Percentiles rank a stretch among this genome's conserved stretches.
phyloP scores from a whole-genome alignment of 2,797 vertebrate species.

The Okamejei kenojei region DNA sequence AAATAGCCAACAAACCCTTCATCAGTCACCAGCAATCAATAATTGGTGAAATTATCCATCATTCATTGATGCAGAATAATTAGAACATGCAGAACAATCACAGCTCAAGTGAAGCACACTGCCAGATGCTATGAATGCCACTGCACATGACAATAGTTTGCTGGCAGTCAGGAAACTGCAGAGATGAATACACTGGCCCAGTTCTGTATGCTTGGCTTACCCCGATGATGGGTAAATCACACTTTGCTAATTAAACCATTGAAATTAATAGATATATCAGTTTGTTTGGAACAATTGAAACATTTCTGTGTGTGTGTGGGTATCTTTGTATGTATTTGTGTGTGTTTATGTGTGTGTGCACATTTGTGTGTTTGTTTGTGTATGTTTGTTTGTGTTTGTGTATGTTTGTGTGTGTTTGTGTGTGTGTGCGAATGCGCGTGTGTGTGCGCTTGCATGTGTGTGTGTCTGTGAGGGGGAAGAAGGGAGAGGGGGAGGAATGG shows the following conservation, averaged over 20 bases:
- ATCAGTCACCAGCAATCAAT: slow-evolving; percentile 35
- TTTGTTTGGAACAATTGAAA: not conserved
- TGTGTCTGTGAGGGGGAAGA: too few relatives aligned
- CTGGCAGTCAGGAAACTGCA: not conserved
- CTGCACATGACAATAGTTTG: slow-evolving; percentile 27
- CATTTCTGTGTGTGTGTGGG: too few relatives aligned
- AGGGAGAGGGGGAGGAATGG: too few relatives aligned
- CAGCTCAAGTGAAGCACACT: slow-evolving; percentile 11
- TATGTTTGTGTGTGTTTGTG: too few relatives aligned
- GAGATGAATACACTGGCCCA: not conserved
- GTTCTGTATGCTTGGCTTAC: not conserved
- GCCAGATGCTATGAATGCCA: slow-evolving; percentile 13
- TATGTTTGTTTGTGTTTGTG: too few relatives aligned
- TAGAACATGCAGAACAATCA: slow-evolving; percentile 30
- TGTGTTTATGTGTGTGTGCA: too few relatives aligned
- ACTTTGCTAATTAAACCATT: not conserved
- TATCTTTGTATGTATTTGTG: not conserved
- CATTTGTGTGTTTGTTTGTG: too few relatives aligned
- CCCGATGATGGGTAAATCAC: not conserved
- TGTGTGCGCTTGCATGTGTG: too few relatives aligned
- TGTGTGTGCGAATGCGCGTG: too few relatives aligned
- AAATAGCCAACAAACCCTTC: slow-evolving; percentile 31
- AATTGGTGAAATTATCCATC: slow-evolving; percentile 36
- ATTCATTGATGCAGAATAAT: slow-evolving; percentile 34
- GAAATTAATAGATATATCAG: not conserved